A percentile compares a stretch with the other conserved stretches of the same genome.
These are phyloP conservation scores for Cynopterus brachyotis DNA, from an alignment of 2,113 vertebrate genomes.

Conservation along the genomic window DNA sequence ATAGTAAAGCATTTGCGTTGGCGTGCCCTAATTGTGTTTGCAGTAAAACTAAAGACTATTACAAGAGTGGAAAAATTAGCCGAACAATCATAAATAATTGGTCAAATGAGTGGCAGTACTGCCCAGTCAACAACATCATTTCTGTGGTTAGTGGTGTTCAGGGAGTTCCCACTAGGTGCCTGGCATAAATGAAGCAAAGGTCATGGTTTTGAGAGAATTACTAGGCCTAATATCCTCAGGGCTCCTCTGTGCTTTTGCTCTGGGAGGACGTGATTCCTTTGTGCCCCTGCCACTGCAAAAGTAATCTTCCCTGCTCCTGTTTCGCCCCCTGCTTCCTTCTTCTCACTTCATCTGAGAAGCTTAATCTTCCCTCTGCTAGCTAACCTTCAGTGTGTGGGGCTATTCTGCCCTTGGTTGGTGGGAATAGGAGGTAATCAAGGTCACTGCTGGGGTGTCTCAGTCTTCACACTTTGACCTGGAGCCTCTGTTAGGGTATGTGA, in stretches of 20 bases:
- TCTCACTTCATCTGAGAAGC: not conserved
- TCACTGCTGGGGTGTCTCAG: not conserved
- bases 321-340: not conserved
- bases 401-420: not conserved
- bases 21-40: conserved; percentile 57
- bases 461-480: not conserved
- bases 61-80: conserved; percentile 61
- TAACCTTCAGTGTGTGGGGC: not conserved
- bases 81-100: conserved; percentile 58
- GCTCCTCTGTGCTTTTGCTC: conserved; percentile 28
- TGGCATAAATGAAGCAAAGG: conserved; percentile 40
- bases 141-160: conserved; percentile 44
- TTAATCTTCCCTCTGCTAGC: not conserved
- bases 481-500: not conserved
- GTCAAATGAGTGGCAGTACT: conserved; percentile 35
- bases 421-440: not conserved
- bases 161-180: not conserved
- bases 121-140: conserved; percentile 7
- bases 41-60: conserved; percentile 64
- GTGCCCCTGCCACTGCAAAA: not conserved
- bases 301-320: not conserved
- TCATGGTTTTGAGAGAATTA: conserved; percentile 34
- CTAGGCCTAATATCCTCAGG: not conserved
- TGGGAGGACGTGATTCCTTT: not conserved
- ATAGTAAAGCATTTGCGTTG: conserved; percentile 41